phyloP scores from a whole-genome alignment of 1,140 invertebrate species.

The Parapsyche elsis region DNA sequence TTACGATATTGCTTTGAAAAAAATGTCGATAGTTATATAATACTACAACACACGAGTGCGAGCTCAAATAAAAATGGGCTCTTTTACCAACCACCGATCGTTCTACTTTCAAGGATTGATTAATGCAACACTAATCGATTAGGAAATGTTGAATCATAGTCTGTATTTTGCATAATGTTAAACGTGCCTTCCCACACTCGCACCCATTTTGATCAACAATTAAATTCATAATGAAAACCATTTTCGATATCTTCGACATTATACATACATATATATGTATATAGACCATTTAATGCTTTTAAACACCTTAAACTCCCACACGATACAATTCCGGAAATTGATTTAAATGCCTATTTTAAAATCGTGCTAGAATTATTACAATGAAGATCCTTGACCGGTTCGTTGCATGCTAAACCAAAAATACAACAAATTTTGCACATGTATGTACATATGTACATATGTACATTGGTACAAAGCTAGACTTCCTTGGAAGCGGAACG shows the following conservation, averaged over 20 bases:
- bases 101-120: constrained; percentile 22
- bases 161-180: constrained; percentile 11
- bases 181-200: background rate
- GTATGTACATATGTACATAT: background rate
- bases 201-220: background rate
- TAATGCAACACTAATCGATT: constrained; percentile 20
- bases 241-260: background rate
- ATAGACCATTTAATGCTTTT: no score
- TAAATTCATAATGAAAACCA: background rate
- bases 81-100: background rate
- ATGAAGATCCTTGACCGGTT: no score
- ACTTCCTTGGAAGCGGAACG: no score
- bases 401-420: no score
- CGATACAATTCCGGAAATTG: no score
- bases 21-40: background rate
- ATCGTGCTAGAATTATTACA: no score
- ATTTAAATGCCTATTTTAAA: no score
- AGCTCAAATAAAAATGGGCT: background rate
- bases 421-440: no score
- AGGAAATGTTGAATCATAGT: constrained; percentile 30
- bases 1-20: background rate
- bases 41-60: background rate
- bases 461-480: background rate
- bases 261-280: no score
- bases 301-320: no score